Evolutionary conservation across 2,113 vertebrate species (phyloP).

Genomic region (Ifrita kowaldi): DNA sequence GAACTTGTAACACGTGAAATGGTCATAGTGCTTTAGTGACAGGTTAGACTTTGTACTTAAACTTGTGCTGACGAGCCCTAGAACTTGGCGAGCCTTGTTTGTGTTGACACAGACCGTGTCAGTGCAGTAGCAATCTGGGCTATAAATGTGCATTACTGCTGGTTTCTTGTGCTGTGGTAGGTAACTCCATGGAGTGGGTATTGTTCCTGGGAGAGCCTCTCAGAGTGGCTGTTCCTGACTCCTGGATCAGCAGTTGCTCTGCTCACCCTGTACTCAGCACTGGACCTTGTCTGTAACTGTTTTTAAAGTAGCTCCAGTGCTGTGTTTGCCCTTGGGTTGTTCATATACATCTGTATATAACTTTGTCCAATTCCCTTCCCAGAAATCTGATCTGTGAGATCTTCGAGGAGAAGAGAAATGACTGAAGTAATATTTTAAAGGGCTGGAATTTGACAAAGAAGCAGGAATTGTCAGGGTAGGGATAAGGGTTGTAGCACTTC

Average conservation of each 20-base stretch:
- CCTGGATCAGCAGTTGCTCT: background rate
- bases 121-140: background rate
- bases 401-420: background rate
- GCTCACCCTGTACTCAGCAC: background rate
- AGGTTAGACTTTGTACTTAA: conserved; percentile 28
- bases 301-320: background rate
- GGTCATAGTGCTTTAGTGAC: background rate
- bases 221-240: background rate
- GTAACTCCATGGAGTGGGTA: background rate
- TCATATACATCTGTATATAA: background rate
- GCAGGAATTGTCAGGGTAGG: background rate
- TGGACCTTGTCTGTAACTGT: background rate
- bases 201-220: background rate
- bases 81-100: background rate
- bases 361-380: background rate
- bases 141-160: background rate
- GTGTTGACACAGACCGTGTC: background rate
- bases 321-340: background rate
- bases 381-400: background rate
- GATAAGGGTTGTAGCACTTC: background rate
- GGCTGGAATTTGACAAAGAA: background rate
- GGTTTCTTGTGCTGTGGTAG: background rate
- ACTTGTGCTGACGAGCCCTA: background rate
- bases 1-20: background rate
- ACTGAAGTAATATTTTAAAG: background rate